Evolutionary conservation across 2,113 vertebrate species (phyloP).

Genomic region (Corythoichthys intestinalis): DNA sequence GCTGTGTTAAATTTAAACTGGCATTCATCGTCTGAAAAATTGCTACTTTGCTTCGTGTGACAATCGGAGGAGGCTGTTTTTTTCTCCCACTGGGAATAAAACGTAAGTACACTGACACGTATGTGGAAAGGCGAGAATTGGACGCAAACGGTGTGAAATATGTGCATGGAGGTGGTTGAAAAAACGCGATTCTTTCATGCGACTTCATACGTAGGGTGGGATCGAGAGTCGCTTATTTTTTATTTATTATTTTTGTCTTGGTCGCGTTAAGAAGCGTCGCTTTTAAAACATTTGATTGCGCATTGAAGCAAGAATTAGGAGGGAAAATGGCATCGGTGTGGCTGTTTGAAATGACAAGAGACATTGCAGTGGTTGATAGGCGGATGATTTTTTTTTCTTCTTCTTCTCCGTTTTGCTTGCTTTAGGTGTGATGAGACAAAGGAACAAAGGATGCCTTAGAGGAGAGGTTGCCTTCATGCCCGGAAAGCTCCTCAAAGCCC

Average conservation of each 20-base stretch:
- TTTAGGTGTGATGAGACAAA: slow-evolving; percentile 83
- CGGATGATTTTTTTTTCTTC: slow-evolving; percentile 68
- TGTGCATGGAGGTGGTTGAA: background rate
- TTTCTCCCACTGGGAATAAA: background rate
- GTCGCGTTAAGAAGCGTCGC: background rate
- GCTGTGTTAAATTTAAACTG: slow-evolving; percentile 2
- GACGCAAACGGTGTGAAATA: background rate
- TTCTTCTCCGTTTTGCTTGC: slow-evolving; percentile 17
- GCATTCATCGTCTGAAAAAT: background rate
- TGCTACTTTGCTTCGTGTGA: background rate
- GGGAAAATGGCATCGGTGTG: background rate
- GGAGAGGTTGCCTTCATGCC: slow-evolving; percentile 81
- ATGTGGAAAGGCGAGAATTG: background rate
- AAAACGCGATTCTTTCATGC: background rate
- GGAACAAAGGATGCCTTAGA: slow-evolving; percentile 83
- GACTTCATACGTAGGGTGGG: background rate
- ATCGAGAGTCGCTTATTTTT: background rate
- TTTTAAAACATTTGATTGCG: background rate
- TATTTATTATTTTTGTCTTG: background rate
- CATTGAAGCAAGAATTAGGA: background rate
- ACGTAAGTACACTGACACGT: background rate
- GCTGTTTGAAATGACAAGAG: slow-evolving; percentile 37
- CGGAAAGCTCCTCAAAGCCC: slow-evolving; percentile 96
- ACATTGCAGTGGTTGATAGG: slow-evolving; percentile 63
- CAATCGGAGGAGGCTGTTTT: background rate